phyloP scores from a whole-genome alignment of 92 coral and sea anemone species.

The Virgularia gustaviana region DNA sequence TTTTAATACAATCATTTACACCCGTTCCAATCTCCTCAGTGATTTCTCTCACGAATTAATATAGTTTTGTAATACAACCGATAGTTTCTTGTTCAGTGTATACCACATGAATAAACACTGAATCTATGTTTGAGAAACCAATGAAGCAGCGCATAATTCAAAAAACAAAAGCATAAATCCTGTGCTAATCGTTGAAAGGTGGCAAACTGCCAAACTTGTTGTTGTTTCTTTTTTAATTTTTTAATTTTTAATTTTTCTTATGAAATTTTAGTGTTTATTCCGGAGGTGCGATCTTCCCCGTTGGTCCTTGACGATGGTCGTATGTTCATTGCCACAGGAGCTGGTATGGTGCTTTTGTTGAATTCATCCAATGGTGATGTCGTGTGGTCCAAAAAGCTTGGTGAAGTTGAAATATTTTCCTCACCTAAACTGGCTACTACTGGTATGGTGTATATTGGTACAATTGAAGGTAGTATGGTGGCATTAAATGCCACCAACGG shows the following conservation, averaged over 20 bases:
- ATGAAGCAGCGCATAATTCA: too few species aligned
- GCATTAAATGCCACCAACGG: constrained; percentile 68
- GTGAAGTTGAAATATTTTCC: constrained; percentile 64
- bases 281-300: constrained; percentile 76
- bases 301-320: constrained; percentile 73
- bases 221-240: too few species aligned
- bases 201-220: too few species aligned
- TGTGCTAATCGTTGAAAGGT: too few species aligned
- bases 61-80: not conserved
- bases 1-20: too few species aligned
- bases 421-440: constrained; percentile 75
- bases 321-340: constrained; percentile 81
- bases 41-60: too few species aligned
- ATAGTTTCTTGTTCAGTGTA: too few species aligned
- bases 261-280: constrained; percentile 21
- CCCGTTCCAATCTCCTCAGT: too few species aligned
- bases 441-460: constrained; percentile 74
- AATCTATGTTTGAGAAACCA: too few species aligned
- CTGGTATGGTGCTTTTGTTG: constrained; percentile 73
- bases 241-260: not conserved
- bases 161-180: too few species aligned
- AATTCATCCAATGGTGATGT: constrained; percentile 72
- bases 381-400: constrained; percentile 76
- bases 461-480: constrained; percentile 69
- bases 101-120: too few species aligned